phyloP scores from a whole-genome alignment of 2,888 invertebrate species.

The Drosophila dives region DNA sequence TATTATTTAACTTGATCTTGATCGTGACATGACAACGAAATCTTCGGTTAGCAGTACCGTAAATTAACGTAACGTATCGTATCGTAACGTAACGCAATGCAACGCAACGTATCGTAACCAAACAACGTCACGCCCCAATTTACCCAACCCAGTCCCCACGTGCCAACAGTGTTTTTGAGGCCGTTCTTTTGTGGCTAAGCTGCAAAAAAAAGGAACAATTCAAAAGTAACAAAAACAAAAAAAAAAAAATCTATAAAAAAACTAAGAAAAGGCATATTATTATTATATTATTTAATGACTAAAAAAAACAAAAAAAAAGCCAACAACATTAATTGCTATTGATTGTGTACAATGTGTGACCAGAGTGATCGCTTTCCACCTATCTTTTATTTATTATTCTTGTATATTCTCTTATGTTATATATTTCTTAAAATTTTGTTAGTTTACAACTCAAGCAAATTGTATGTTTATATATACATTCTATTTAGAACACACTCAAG shows the following conservation, averaged over 20 bases:
- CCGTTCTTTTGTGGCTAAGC: slow-evolving; percentile 56
- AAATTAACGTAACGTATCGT: background rate
- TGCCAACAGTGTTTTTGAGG: slow-evolving; percentile 46
- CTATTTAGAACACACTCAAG: slow-evolving; percentile 42
- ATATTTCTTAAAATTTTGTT: slow-evolving; percentile 45
- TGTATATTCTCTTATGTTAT: slow-evolving; percentile 58
- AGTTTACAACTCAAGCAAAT: slow-evolving; percentile 2
- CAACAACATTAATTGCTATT: slow-evolving; percentile 25
- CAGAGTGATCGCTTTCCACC: slow-evolving; percentile 69
- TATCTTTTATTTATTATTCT: slow-evolving; percentile 51
- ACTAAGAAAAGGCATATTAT: slow-evolving; percentile 57
- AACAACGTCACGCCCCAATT: slow-evolving; percentile 24
- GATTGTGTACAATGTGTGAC: slow-evolving; percentile 62
- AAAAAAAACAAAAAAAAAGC: slow-evolving; percentile 4
- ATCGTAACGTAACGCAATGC: background rate
- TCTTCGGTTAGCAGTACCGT: background rate
- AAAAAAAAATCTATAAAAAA: slow-evolving; percentile 11
- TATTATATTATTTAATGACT: slow-evolving; percentile 43
- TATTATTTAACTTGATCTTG: slow-evolving; percentile 6
- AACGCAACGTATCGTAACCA: slow-evolving; percentile 1
- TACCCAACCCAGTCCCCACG: slow-evolving; percentile 41
- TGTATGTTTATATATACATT: slow-evolving; percentile 26
- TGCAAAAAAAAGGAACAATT: slow-evolving; percentile 38
- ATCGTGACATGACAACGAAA: slow-evolving; percentile 9
- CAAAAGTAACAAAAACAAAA: slow-evolving; percentile 20